These are phyloP conservation scores for Colostygia pectinataria DNA, from an alignment of 2,888 invertebrate species.

Conservation along the genomic window DNA sequence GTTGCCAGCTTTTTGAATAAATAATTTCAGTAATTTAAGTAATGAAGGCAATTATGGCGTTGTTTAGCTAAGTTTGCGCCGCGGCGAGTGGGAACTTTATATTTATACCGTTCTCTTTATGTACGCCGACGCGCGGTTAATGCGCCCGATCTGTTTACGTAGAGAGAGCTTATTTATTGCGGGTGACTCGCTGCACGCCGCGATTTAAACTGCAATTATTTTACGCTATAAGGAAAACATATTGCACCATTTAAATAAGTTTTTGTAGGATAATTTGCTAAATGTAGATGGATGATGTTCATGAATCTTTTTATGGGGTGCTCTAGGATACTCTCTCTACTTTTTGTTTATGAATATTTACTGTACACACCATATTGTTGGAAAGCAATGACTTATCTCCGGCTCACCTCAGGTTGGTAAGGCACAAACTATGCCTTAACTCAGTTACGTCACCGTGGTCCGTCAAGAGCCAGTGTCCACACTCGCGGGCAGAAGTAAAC, in stretches of 20 bases:
- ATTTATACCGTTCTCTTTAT: slow-evolving; percentile 82
- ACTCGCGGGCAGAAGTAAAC: slow-evolving; percentile 71
- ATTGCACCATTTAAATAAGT: slow-evolving; percentile 68
- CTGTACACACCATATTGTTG: slow-evolving; percentile 1
- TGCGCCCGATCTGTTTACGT: slow-evolving; percentile 82
- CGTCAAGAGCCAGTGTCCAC: slow-evolving; percentile 61
- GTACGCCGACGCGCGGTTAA: slow-evolving; percentile 82
- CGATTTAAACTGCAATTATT: slow-evolving; percentile 82
- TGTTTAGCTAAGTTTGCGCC: slow-evolving; percentile 83
- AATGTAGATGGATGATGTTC: slow-evolving; percentile 35
- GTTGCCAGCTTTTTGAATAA: slow-evolving; percentile 84
- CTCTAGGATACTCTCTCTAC: slow-evolving; percentile 5
- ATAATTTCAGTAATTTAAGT: slow-evolving; percentile 84
- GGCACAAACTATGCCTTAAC: slow-evolving; percentile 24
- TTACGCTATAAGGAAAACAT: slow-evolving; percentile 72
- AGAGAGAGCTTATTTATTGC: slow-evolving; percentile 77
- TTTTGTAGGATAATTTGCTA: slow-evolving; percentile 49
- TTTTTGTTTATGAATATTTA: slow-evolving; percentile 9
- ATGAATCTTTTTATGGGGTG: slow-evolving; percentile 28
- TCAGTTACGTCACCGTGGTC: slow-evolving; percentile 52
- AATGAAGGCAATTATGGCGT: slow-evolving; percentile 84
- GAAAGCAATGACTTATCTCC: not conserved
- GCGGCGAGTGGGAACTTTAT: slow-evolving; percentile 81
- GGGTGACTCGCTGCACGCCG: slow-evolving; percentile 70
- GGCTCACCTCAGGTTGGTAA: slow-evolving; percentile 1